A percentile compares a stretch with the other conserved stretches of the same genome.
Evolutionary conservation across 2,888 invertebrate genomes (phyloP).

Genomic region (Ceraclea dissimilis): DNA sequence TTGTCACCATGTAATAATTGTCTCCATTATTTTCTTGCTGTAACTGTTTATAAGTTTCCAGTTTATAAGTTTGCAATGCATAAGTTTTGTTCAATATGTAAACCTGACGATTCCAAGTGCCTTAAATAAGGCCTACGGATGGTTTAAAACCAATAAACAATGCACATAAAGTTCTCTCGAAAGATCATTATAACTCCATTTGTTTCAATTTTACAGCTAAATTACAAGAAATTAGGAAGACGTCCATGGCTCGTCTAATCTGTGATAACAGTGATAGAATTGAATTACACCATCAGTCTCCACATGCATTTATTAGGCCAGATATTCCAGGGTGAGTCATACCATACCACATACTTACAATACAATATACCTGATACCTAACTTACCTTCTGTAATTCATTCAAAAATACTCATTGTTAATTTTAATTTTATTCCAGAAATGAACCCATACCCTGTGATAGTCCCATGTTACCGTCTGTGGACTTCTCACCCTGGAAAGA

Average conservation of each 20-base stretch:
- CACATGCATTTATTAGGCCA: slow-evolving; percentile 53
- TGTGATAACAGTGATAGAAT: slow-evolving; percentile 70
- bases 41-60: too few relatives aligned
- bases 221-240: slow-evolving; percentile 60
- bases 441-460: slow-evolving; percentile 53
- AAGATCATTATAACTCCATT: background rate
- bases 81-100: too few relatives aligned
- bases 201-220: slow-evolving; percentile 46
- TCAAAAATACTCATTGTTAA: too few relatives aligned
- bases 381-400: too few relatives aligned
- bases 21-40: too few relatives aligned
- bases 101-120: too few relatives aligned
- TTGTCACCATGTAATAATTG: too few relatives aligned
- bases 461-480: slow-evolving; percentile 50
- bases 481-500: slow-evolving; percentile 58
- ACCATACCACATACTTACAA: too few relatives aligned
- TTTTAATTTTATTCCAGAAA: slow-evolving; percentile 51
- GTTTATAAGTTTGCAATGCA: too few relatives aligned
- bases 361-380: background rate
- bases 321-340: slow-evolving; percentile 52
- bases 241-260: slow-evolving; percentile 58
- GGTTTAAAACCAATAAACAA: too few relatives aligned
- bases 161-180: too few relatives aligned
- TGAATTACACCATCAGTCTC: slow-evolving; percentile 48
- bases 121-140: too few relatives aligned